Percentiles rank a stretch among this genome's conserved stretches.
Evolutionary conservation across 2,888 invertebrate genomes (phyloP).

Genomic region (Ischnura elegans): DNA sequence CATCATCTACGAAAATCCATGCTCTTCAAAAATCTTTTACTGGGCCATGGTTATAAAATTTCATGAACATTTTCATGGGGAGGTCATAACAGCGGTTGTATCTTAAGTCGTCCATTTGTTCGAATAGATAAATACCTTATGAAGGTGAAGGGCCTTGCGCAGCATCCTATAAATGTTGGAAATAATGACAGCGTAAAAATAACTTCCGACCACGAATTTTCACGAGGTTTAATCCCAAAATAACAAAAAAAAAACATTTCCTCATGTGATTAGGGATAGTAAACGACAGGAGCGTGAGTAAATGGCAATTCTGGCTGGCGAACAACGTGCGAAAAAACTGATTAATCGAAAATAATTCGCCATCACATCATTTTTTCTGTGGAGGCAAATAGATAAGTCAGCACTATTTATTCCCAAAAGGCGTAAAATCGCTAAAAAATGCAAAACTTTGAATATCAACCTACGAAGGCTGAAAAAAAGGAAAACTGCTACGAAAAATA

Average conservation of each 20-base stretch:
- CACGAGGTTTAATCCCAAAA: background rate
- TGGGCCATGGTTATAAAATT: background rate
- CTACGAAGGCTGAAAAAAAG: background rate
- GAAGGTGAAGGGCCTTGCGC: background rate
- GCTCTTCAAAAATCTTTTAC: background rate
- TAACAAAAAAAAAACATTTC: background rate
- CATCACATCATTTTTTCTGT: background rate
- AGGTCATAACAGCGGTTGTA: background rate
- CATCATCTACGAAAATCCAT: too few species aligned
- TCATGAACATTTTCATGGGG: background rate
- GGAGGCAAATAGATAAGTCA: background rate
- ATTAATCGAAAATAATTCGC: background rate
- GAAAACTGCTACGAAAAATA: background rate
- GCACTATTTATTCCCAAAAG: background rate
- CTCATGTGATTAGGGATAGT: background rate
- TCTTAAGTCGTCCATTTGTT: background rate
- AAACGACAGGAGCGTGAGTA: background rate
- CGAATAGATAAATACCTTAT: background rate
- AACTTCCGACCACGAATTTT: background rate
- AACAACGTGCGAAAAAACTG: background rate
- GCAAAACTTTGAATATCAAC: background rate
- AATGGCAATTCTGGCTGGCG: background rate
- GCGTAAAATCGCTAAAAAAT: background rate
- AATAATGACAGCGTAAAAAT: background rate
- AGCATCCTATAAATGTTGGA: background rate